Evolutionary conservation across 2,888 invertebrate species (phyloP), one percentile per base, ranked within the genome.

Genomic region (Tyria jacobaeae): DNA sequence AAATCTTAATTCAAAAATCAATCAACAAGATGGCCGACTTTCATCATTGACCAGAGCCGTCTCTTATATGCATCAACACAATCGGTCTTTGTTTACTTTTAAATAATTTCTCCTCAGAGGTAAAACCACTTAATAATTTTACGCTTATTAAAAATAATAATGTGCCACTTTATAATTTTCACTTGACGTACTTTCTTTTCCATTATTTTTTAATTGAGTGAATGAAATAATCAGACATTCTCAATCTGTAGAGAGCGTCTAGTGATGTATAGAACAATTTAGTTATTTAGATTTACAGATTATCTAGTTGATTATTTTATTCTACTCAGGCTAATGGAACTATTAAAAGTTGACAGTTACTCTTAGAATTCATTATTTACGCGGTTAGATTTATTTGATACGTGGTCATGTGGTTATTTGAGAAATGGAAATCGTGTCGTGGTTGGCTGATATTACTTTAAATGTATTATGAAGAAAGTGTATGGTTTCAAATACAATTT

Each of bases 181-280:
- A 58, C 66, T 61, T 47, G 57, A 63, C 60, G 60, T 49, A 68
- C 76, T 76, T 75, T 77, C 75, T 77, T 60, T 64, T 67, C 66
- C 62, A 76, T 76, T 78, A 76, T 68, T 64, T 44, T 75, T 63
- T 75, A 76, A 76, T 66, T 73, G 68, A 76, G 65, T 60, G 75
- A 70, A 68, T 57, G 71, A 65, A 57, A 55, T 72, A 63, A 75
- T 77, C 67, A 49, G 60, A 69, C 61, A 70, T 57, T 68, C 72
- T 69, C 64, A 68, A 77, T 76, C 68, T 75, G n/a, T 60, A 51
- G 57, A 60, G 47, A 57, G 64, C 47, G 41, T 48, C 44, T 63
- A 62, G 58, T 59, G 61, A 54, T 60, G 50, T 49, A 64, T 60
- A 67, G 64, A 66, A 60, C 44, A 12, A 61, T 57, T 61, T 57